Base-by-base conservation (phyloP, 2,113 vertebrate genomes). In the Casuarius casuarius region DNA sequence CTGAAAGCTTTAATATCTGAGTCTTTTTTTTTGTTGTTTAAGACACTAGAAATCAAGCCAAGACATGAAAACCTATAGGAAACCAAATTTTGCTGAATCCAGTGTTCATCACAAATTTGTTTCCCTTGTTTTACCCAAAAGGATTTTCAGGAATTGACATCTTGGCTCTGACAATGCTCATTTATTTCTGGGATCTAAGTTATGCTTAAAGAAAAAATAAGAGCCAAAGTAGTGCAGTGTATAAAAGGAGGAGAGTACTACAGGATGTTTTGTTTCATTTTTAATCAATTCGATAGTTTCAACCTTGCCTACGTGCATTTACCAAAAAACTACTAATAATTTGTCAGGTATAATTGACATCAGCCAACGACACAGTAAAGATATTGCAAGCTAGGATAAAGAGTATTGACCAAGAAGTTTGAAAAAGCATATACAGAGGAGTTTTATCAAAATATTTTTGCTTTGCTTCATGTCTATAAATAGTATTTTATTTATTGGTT, bases 81-180 rank as follows among this genome's bases (percentile, higher is more conserved):
- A 70, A 73, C 65, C 4, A 35, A 77, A 26, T 84, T 89, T 84
- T 89, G 23, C 52, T 91, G 79, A 67, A 62, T 14, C 9, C 33
- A 58, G 33, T 42, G 35, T 79, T 93, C 58, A 38, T 0, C 14
- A 61, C n/a, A 56, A 31, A 33, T 84, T 90, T 48, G 11, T 82
- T 96, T 94, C 61, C 40, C 12, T 76, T 79, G 10, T 76, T 95
- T 84, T 92, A 76, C 28, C 19, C 78, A 33, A 63, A 92, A 95
- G 44, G 46, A 74, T 85, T 77, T 97, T 90, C 31, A 71, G 54
- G n/a, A 89, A 77, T 62, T 63, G 62, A 49, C 75, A 44, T 38
- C 40, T 82, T 87, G 74, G 58, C 6, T 8, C 74, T 92, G 91
- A 83, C 5, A 83, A 10, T 73, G n/a, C 52, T 78, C 35, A 46